Evolutionary conservation across 1,140 invertebrate genomes (phyloP).

Genomic region (Drosophila mauritiana): DNA sequence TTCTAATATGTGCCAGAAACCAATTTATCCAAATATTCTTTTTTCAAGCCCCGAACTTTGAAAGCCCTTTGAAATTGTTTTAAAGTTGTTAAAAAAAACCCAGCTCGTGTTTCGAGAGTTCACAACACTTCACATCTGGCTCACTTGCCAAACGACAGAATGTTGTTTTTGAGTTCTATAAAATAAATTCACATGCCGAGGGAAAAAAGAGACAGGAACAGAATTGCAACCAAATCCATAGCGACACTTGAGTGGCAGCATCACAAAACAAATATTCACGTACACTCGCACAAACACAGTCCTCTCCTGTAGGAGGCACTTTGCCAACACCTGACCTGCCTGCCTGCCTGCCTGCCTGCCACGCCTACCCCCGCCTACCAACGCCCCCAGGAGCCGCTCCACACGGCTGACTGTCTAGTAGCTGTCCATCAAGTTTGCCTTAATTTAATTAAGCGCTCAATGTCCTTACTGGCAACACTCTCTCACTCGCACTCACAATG

Average conservation of each 20-base stretch:
- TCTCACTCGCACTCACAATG: constrained; percentile 18
- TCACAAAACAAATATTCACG: constrained; percentile 41
- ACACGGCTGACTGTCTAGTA: constrained; percentile 68
- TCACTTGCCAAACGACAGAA: constrained; percentile 43
- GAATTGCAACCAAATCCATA: constrained; percentile 56
- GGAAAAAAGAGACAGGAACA: neutral
- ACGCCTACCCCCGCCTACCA: neutral
- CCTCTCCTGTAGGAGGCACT: constrained; percentile 43
- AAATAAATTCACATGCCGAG: constrained; percentile 42
- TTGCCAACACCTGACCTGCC: constrained; percentile 69
- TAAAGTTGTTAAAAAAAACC: constrained; percentile 1
- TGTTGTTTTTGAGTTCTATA: constrained; percentile 36
- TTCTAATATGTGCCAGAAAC: too few relatives aligned
- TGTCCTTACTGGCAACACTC: constrained; percentile 66
- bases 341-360: neutral
- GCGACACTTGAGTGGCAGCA: constrained; percentile 69
- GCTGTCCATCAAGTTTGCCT: constrained; percentile 79
- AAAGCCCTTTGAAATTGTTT: constrained; percentile 22
- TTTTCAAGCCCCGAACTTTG: neutral
- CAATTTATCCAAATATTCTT: neutral
- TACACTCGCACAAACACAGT: constrained; percentile 12
- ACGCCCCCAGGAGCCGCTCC: neutral
- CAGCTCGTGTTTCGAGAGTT: constrained; percentile 26
- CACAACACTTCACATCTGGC: constrained; percentile 20
- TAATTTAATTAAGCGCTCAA: constrained; percentile 83